Base-by-base conservation (phyloP, 2,888 invertebrate species). In the Vesta saturnalis region DNA sequence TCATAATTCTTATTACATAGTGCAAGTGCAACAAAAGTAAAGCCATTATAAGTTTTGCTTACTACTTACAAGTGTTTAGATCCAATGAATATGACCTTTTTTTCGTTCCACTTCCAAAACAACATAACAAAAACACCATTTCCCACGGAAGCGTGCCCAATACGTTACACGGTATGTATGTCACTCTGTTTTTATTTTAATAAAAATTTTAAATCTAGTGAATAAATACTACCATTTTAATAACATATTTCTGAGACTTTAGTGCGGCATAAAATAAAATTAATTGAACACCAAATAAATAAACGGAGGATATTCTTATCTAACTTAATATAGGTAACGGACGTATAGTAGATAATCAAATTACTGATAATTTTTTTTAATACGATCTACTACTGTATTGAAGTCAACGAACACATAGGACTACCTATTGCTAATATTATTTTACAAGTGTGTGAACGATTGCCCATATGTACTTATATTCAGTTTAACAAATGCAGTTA, bases 91-190 rank as follows among this genome's bases (percentile, higher is more conserved):
- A 61, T 10, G 54, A 55, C 10, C 30, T 30, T 1, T 62, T 55
- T 14, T 43, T 54, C 1, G 35, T 21, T 1, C 4, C 43, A 19
- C 21, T 18, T 15, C 62, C 62, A 43, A 54, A 62, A 22, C 62
- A 54, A 2, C 62, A 62, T 18, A 62, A 62, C 21, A 55, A 30
- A 52, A 55, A 55, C 43, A 62, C 54, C 62, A 55, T 62, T n/a
- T 43, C 43, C 14, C 8, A 49, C 14, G 8, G 3, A 39, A 10
- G 8, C 47, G 15, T 1, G 1, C 16, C 18, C 6, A 6, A 49
- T 49, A 16, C 15, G 5, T 8, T 2, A 43, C 43, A 43, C 12
- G 10, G 14, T 43, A 3, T 14, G 2, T 49, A 15, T 8, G 18
- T 49, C 8, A 49, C 47, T 15, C 39, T 4, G 39, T 39, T 39